A percentile compares a stretch with the other conserved stretches of the same genome.
These are phyloP conservation scores for Uloborus plumipes DNA, from an alignment of 2,888 invertebrate species.

Conservation along the genomic window DNA sequence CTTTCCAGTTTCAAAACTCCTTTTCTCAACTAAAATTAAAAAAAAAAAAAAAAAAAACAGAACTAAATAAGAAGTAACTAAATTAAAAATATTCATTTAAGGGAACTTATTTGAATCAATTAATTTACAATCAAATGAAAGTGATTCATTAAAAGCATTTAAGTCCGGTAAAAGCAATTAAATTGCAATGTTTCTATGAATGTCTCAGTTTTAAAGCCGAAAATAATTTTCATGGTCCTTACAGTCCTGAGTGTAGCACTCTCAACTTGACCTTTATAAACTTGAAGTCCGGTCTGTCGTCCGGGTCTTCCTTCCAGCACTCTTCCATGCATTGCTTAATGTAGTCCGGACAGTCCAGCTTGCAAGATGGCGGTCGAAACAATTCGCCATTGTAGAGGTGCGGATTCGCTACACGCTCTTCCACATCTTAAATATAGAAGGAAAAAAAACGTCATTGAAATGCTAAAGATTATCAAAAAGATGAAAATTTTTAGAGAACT, in stretches of 20 bases:
- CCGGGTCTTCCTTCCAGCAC: slow-evolving; percentile 72
- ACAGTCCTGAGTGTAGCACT: slow-evolving; percentile 83
- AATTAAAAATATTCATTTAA: too few species aligned
- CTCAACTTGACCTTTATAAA: slow-evolving; percentile 70
- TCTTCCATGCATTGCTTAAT: slow-evolving; percentile 70
- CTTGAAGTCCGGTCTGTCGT: slow-evolving; percentile 72
- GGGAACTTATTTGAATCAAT: too few species aligned
- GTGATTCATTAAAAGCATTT: too few species aligned
- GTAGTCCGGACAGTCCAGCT: slow-evolving; percentile 69
- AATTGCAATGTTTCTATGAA: too few species aligned
- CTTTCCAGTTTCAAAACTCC: too few species aligned
- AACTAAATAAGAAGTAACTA: too few species aligned
- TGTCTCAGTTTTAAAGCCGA: too few species aligned
- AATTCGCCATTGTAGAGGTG: slow-evolving; percentile 67
- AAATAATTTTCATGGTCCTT: slow-evolving; percentile 71
- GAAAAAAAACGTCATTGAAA: not conserved
- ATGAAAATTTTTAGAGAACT: not conserved
- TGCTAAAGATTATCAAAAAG: not conserved
- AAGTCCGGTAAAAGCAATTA: too few species aligned
- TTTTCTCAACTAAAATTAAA: too few species aligned
- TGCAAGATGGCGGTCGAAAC: slow-evolving; percentile 65
- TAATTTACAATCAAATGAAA: too few species aligned
- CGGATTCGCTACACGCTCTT: slow-evolving; percentile 69
- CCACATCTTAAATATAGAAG: slow-evolving; percentile 68
- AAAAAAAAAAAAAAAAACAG: too few species aligned